These are phyloP conservation scores for Ectemnius cavifrons DNA, from an alignment of 2,888 invertebrate genomes.

Conservation along the genomic window DNA sequence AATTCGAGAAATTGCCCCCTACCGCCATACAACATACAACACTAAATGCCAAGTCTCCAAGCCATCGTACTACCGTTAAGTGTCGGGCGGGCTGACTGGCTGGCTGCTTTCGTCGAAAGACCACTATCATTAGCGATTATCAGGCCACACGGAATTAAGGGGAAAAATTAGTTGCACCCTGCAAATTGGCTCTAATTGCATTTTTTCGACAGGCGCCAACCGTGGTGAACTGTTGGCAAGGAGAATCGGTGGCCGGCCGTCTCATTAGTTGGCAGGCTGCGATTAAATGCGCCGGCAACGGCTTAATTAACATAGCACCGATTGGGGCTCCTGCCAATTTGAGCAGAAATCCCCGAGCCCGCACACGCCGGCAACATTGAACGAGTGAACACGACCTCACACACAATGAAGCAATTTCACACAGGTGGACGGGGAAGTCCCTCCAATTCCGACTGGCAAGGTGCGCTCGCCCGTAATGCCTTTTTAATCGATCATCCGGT, in stretches of 20 bases:
- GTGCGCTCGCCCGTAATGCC: slow-evolving; percentile 4
- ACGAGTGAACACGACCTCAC: too few species aligned
- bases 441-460: background rate
- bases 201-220: too few species aligned
- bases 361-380: background rate
- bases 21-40: too few species aligned
- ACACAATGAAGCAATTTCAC: background rate
- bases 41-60: too few species aligned
- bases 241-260: slow-evolving; percentile 17
- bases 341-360: background rate
- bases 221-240: background rate
- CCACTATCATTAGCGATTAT: too few species aligned
- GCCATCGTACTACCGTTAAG: too few species aligned
- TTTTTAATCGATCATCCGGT: slow-evolving; percentile 7
- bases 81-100: too few species aligned
- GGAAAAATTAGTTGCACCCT: too few species aligned
- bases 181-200: too few species aligned
- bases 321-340: background rate
- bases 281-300: slow-evolving; percentile 40
- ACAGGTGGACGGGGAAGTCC: background rate
- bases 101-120: too few species aligned
- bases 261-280: slow-evolving; percentile 34
- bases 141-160: too few species aligned
- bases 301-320: slow-evolving; percentile 41
- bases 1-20: too few species aligned